Conservation (phyloP, 2,797 vertebrate species). For the Toxotes lorentzi region DNA sequence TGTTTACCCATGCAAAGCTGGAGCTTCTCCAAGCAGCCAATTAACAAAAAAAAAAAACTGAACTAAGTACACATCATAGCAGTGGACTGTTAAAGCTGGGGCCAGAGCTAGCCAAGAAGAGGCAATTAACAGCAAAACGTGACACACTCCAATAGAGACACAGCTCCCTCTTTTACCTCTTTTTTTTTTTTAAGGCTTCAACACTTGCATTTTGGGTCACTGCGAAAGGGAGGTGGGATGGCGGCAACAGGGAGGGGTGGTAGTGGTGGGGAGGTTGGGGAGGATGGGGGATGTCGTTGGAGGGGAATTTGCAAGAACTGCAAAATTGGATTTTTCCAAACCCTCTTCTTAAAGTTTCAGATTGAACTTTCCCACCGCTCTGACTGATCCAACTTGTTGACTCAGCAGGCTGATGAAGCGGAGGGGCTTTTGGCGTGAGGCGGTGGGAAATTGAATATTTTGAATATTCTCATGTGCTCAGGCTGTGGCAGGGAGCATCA, state of each 20-base stretch:
- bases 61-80: slow-evolving; percentile 22
- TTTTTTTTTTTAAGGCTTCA: slow-evolving; percentile 33
- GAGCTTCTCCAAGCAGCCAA: slow-evolving; percentile 30
- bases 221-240: slow-evolving; percentile 6
- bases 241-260: not conserved
- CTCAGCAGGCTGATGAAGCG: slow-evolving; percentile 37
- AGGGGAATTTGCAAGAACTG: slow-evolving; percentile 68
- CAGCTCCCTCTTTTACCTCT: slow-evolving; percentile 49
- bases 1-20: slow-evolving; percentile 41
- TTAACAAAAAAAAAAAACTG: slow-evolving; percentile 11
- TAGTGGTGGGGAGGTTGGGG: not conserved
- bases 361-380: slow-evolving; percentile 57
- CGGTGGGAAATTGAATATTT: slow-evolving; percentile 30
- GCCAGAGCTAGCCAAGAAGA: slow-evolving; percentile 55
- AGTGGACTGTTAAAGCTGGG: slow-evolving; percentile 52
- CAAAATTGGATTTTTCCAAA: slow-evolving; percentile 77
- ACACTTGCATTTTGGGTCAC: slow-evolving; percentile 59
- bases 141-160: slow-evolving; percentile 51
- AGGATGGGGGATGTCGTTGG: not conserved
- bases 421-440: slow-evolving; percentile 6
- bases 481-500: slow-evolving; percentile 24
- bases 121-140: slow-evolving; percentile 75
- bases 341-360: slow-evolving; percentile 54
- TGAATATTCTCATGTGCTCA: slow-evolving; percentile 26
- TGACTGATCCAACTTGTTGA: slow-evolving; percentile 47